Evolutionary conservation across 1,140 invertebrate genomes (phyloP), one percentile per base, ranked within the genome.

Genomic region (Schlechtendalia chinensis): DNA sequence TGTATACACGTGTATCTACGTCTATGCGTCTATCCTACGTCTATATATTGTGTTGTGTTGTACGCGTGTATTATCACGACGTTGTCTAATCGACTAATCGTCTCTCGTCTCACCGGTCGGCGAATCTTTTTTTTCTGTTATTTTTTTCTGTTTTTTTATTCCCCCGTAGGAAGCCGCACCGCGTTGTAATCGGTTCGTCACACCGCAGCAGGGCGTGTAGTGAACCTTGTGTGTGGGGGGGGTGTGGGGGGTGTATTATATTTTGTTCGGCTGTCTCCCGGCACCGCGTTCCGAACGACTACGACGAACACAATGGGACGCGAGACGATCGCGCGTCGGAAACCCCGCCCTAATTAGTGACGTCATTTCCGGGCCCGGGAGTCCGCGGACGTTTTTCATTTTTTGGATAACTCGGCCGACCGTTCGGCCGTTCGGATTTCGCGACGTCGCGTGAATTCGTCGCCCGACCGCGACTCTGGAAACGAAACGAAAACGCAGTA

Each of bases 281-380:
- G n/a, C n/a, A n/a, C n/a, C n/a, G n/a, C n/a, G n/a, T n/a, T n/a
- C n/a, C n/a, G n/a, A n/a, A n/a, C n/a, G n/a, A n/a, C n/a, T n/a
- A n/a, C n/a, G n/a, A n/a, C n/a, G n/a, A n/a, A n/a, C n/a, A 79
- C 75, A 79, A 79, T 79, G 45, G 72, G 58, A 79, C 50, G 50
- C 75, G 50, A 61, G 75, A 79, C 61, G 75, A 79, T 79, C 61
- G 75, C 75, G 50, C 50, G 50, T 79, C 75, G 75, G 75, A 79
- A 79, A 79, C 75, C 75, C 75, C 75, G 63, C 75, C 75, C 58
- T 63, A 79, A 79, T 63, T 61, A 79, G 75, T 79, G 75, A 79
- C 75, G 75, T 63, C 75, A 63, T 79, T 79, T 79, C 75, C 75
- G 75, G 75, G 75, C 74, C 59, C 45, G 45, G n/a, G 54, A 77